A percentile compares a stretch with the other conserved stretches of the same genome.
Conservation (phyloP, 37 sponge, comb jelly and placozoan genomes). For the Beroe forskalii region DNA sequence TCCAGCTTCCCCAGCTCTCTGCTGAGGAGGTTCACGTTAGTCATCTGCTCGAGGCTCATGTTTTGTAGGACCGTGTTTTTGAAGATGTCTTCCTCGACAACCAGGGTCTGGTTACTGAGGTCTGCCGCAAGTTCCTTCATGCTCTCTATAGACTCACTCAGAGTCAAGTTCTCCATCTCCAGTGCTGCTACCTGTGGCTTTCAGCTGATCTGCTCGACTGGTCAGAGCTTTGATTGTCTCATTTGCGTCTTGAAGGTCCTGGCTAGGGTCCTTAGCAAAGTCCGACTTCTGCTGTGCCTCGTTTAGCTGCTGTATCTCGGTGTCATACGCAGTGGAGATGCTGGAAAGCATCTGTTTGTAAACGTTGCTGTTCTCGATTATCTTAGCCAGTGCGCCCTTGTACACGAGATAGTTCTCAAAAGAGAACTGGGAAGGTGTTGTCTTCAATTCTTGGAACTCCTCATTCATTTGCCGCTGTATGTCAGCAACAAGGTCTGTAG, state of each 20-base stretch:
- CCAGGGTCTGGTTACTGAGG: constrained; percentile 21
- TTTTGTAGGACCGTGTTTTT: constrained; percentile 22
- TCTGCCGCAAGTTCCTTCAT: constrained; percentile 46
- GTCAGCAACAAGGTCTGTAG: background rate
- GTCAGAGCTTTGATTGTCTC: background rate
- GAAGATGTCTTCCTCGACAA: constrained; percentile 35
- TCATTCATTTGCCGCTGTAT: constrained; percentile 8
- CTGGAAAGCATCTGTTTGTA: constrained; percentile 21
- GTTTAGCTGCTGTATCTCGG: background rate
- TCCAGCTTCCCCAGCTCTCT: constrained; percentile 52
- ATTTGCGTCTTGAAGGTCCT: background rate
- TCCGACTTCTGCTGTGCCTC: background rate
- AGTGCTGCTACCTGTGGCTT: constrained; percentile 30
- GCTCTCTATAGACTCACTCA: constrained; percentile 49
- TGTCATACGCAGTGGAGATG: constrained; percentile 10
- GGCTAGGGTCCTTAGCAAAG: background rate
- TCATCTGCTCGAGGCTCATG: constrained; percentile 56
- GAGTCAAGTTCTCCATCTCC: background rate
- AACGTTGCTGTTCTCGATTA: constrained; percentile 39
- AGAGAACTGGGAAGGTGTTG: constrained; percentile 48
- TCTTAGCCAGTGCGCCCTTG: background rate
- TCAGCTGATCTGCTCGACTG: constrained; percentile 7
- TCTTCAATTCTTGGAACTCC: background rate
- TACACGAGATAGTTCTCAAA: constrained; percentile 45
- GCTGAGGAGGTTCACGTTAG: constrained; percentile 53